Conservation (phyloP, 1,140 invertebrate species). For the Drosophila pseudoobscura region DNA sequence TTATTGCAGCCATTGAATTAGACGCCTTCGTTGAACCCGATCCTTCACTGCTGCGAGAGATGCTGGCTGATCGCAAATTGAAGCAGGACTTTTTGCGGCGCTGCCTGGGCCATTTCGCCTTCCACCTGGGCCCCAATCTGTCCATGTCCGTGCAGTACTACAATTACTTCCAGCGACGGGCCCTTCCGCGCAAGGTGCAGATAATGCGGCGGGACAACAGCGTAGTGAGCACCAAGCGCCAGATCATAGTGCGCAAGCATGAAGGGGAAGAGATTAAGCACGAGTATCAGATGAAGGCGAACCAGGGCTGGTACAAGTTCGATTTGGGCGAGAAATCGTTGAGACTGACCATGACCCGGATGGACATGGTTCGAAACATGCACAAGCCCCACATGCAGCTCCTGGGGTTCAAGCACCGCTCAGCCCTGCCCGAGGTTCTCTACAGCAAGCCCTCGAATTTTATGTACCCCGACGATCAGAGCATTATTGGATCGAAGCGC, state of each 20-base stretch:
- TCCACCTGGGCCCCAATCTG: conserved; percentile 65
- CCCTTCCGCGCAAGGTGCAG: conserved; percentile 64
- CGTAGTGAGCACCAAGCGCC: conserved; percentile 57
- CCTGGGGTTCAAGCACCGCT: conserved; percentile 77
- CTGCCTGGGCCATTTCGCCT: conserved; percentile 71
- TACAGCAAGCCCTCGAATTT: conserved; percentile 74
- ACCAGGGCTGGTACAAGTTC: conserved; percentile 65
- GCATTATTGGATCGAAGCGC: conserved; percentile 70
- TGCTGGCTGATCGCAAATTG: conserved; percentile 72
- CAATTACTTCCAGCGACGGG: conserved; percentile 68
- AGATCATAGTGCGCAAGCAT: conserved; percentile 58
- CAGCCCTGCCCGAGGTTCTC: conserved; percentile 38
- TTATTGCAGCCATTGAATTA: conserved; percentile 57
- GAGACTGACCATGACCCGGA: conserved; percentile 53
- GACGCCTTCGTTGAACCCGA: conserved; percentile 66
- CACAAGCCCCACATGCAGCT: conserved; percentile 71
- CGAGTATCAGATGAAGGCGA: conserved; percentile 61
- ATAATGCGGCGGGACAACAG: conserved; percentile 68
- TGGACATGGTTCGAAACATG: conserved; percentile 60
- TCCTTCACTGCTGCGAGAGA: conserved; percentile 63
- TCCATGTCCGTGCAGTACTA: conserved; percentile 70
- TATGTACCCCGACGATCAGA: conserved; percentile 79
- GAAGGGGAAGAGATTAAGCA: conserved; percentile 56
- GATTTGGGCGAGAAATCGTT: conserved; percentile 47
- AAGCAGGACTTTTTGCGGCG: conserved; percentile 70